phyloP scores from a whole-genome alignment of 2,888 invertebrate species.

The Epirrhoe tristata region DNA sequence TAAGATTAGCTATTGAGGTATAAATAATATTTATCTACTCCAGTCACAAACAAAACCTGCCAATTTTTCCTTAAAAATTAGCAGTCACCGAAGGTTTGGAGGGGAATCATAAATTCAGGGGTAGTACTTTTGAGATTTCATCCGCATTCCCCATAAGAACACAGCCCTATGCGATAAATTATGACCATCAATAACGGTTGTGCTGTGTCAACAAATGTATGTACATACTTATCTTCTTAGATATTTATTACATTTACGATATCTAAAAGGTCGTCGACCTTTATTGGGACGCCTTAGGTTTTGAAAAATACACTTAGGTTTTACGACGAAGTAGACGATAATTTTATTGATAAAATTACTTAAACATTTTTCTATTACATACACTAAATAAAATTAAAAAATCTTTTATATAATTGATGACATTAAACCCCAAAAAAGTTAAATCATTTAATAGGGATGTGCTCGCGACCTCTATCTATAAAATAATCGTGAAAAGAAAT shows the following conservation, averaged over 20 bases:
- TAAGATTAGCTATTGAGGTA: slow-evolving; percentile 11
- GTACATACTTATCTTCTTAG: slow-evolving; percentile 4
- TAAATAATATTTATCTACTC: slow-evolving; percentile 13
- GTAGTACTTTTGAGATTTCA: slow-evolving; percentile 74
- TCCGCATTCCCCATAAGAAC: slow-evolving; percentile 73
- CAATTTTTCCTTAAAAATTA: slow-evolving; percentile 69
- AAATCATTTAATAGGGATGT: too few relatives aligned
- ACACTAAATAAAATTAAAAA: too few relatives aligned
- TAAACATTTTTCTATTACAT: neutral
- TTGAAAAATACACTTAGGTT: neutral
- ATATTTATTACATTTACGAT: slow-evolving; percentile 12
- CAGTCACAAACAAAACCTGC: slow-evolving; percentile 43
- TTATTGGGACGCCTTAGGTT: neutral
- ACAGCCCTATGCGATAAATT: slow-evolving; percentile 76
- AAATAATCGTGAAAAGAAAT: too few relatives aligned
- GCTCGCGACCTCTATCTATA: too few relatives aligned
- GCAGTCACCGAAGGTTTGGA: slow-evolving; percentile 73
- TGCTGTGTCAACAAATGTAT: slow-evolving; percentile 71
- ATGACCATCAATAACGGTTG: slow-evolving; percentile 77
- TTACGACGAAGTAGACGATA: neutral
- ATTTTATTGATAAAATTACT: neutral
- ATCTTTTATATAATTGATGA: too few relatives aligned
- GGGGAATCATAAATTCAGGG: slow-evolving; percentile 75
- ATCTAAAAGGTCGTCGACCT: slow-evolving; percentile 3
- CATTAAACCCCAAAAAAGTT: too few relatives aligned